Percentiles rank a stretch among this genome's conserved stretches.
phyloP scores from a whole-genome alignment of 2,888 invertebrate species.

The Monoplex corrugatus region DNA sequence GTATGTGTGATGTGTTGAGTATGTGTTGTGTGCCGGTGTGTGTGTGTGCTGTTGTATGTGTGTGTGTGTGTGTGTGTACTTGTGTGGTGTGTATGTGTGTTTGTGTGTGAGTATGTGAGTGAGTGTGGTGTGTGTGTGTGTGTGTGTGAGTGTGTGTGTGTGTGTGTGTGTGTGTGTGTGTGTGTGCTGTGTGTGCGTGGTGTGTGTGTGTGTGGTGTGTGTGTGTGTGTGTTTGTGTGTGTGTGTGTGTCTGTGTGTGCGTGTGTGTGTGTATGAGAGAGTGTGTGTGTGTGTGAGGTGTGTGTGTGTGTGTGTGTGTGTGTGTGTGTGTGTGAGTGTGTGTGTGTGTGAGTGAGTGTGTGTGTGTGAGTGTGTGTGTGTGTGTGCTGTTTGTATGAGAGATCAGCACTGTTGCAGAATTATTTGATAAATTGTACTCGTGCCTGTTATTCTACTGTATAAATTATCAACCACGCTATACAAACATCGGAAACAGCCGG shows the following conservation, averaged over 20 bases:
- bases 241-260: conserved; percentile 25
- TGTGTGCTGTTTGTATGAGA: too few species aligned
- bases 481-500: too few species aligned
- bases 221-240: too few species aligned
- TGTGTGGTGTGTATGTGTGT: conserved; percentile 38
- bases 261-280: conserved; percentile 29
- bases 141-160: not conserved
- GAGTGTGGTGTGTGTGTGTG: not conserved
- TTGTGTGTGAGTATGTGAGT: conserved; percentile 35
- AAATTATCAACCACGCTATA: too few species aligned
- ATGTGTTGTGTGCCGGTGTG: not conserved
- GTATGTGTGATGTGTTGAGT: too few species aligned
- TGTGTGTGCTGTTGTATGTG: not conserved
- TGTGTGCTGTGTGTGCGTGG: not conserved
- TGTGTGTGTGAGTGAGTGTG: not conserved
- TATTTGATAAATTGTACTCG: too few species aligned
- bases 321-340: not conserved
- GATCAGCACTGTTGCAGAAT: too few species aligned
- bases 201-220: too few species aligned
- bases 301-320: not conserved
- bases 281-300: conserved; percentile 37
- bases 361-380: not conserved
- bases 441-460: too few species aligned
- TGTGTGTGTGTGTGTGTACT: conserved; percentile 26
- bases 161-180: not conserved